Percentiles rank a stretch among this genome's conserved stretches.
phyloP scores from a whole-genome alignment of 1,140 invertebrate genomes.

The Neuroterus valhalla region DNA sequence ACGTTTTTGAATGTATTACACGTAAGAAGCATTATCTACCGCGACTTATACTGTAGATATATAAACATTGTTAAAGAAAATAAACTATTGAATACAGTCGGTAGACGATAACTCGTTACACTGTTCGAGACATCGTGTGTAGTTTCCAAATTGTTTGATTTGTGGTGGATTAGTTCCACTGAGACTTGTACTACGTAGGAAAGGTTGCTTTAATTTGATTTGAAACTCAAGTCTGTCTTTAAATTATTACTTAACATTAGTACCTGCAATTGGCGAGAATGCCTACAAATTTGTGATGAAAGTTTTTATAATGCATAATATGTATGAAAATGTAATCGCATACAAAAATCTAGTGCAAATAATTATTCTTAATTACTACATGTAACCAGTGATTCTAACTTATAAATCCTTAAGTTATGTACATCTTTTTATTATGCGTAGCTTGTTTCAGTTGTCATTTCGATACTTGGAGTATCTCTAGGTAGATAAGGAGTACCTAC shows the following conservation, averaged over 20 bases:
- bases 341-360: conserved; percentile 46
- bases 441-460: conserved; percentile 16
- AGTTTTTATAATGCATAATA: conserved; percentile 48
- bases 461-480: conserved; percentile 21
- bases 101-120: conserved; percentile 44
- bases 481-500: conserved; percentile 21
- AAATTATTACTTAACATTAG: conserved; percentile 48
- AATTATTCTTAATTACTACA: conserved; percentile 47
- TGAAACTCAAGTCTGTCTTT: background rate
- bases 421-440: conserved; percentile 10
- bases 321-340: conserved; percentile 43
- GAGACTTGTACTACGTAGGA: conserved; percentile 34
- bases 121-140: conserved; percentile 37
- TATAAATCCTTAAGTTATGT: conserved; percentile 36
- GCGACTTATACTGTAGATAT: conserved; percentile 49
- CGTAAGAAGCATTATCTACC: conserved; percentile 44
- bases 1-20: conserved; percentile 33
- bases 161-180: conserved; percentile 31
- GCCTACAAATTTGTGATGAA: conserved; percentile 53
- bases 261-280: conserved; percentile 54
- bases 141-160: conserved; percentile 37
- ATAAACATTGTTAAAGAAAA: conserved; percentile 57
- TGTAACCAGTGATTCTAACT: conserved; percentile 44
- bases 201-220: conserved; percentile 3
- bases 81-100: conserved; percentile 60